phyloP scores from a whole-genome alignment of 2,797 vertebrate species.

The Acanthurus tractus region DNA sequence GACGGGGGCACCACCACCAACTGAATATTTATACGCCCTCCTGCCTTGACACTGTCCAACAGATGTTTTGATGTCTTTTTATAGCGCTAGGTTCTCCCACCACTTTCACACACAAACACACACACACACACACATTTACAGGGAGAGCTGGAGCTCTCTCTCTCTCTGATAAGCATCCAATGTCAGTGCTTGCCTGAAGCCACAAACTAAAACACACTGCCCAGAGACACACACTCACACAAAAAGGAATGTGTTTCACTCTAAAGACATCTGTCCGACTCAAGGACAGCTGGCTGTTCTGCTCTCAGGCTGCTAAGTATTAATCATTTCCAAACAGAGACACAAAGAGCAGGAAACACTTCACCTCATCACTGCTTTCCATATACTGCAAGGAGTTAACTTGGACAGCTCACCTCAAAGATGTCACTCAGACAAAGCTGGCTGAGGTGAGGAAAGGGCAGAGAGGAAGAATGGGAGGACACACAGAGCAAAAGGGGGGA shows the following conservation, averaged over 20 bases:
- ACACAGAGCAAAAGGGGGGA: conserved; percentile 16
- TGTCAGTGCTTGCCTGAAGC: conserved; percentile 59
- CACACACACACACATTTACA: conserved; percentile 24
- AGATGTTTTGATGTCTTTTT: conserved; percentile 79
- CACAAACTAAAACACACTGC: conserved; percentile 45
- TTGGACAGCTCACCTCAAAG: conserved; percentile 48
- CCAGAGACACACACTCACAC: conserved; percentile 48
- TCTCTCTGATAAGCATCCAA: conserved; percentile 70
- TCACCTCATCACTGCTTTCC: conserved; percentile 7
- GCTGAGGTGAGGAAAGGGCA: neutral
- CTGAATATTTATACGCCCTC: conserved; percentile 64
- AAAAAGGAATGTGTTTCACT: conserved; percentile 30
- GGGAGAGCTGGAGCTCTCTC: conserved; percentile 60
- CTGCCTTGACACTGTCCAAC: conserved; percentile 41
- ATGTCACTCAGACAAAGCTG: conserved; percentile 34
- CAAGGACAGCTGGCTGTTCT: conserved; percentile 35
- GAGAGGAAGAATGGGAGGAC: neutral
- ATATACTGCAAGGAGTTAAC: conserved; percentile 39
- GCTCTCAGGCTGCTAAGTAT: conserved; percentile 17
- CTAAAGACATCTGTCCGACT: conserved; percentile 53
- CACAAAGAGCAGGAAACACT: neutral
- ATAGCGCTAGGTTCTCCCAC: conserved; percentile 61
- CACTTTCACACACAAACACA: conserved; percentile 38
- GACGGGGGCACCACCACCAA: conserved; percentile 23
- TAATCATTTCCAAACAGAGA: conserved; percentile 45